These are phyloP conservation scores for Apogon talboti DNA, from an alignment of 2,797 vertebrate genomes.

Conservation along the genomic window DNA sequence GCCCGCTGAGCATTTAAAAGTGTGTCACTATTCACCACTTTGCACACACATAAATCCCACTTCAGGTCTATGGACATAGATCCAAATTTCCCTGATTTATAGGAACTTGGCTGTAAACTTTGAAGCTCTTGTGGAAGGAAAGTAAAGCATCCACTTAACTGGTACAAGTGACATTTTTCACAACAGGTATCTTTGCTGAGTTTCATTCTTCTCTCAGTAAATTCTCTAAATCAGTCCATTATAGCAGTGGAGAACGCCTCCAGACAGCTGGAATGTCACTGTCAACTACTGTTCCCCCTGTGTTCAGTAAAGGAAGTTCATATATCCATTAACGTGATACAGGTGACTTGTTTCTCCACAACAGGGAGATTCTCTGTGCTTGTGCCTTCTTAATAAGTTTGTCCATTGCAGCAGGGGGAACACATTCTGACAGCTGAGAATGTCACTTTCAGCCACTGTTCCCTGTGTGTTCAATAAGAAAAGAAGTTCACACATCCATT, in stretches of 20 bases:
- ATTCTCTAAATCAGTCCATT: neutral
- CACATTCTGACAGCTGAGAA: neutral
- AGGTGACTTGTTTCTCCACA: constrained; percentile 1
- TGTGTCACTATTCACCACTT: too few species aligned
- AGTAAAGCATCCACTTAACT: too few species aligned
- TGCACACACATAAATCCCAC: too few species aligned
- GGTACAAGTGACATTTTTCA: neutral
- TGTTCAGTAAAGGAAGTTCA: neutral
- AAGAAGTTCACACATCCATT: neutral
- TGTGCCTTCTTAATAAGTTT: neutral
- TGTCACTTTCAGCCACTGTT: neutral
- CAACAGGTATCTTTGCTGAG: neutral
- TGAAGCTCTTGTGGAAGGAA: too few species aligned
- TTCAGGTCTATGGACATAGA: too few species aligned
- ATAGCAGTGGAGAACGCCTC: neutral
- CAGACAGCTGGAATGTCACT: neutral
- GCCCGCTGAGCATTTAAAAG: too few species aligned
- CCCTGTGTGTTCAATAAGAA: neutral
- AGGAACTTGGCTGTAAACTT: too few species aligned
- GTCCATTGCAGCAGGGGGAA: neutral
- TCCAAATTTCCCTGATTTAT: too few species aligned
- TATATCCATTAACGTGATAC: constrained; percentile 1
- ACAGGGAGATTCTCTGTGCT: neutral
- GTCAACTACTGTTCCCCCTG: neutral
- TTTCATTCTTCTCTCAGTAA: neutral